These are phyloP conservation scores for Drosophila lowei DNA, from an alignment of 1,140 invertebrate genomes.

Conservation along the genomic window DNA sequence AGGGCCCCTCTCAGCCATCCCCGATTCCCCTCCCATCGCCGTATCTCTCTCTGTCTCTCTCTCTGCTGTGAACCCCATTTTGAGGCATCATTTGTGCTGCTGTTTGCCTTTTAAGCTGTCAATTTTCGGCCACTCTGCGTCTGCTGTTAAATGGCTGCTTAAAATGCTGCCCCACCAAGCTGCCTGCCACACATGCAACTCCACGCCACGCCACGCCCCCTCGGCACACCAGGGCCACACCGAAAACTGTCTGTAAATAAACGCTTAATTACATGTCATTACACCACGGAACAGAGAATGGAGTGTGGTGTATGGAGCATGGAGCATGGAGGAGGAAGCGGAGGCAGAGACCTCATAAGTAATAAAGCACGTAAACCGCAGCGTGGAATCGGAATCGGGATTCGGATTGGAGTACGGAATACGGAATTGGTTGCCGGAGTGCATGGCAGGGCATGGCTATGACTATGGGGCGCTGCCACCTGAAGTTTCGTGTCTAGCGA, in stretches of 20 bases:
- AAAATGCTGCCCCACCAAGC: conserved; percentile 23
- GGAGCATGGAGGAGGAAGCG: conserved; percentile 11
- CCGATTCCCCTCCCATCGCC: too few species aligned
- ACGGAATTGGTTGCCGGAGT: conserved; percentile 14
- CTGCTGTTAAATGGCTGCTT: conserved; percentile 74
- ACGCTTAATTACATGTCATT: conserved; percentile 81
- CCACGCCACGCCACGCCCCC: conserved; percentile 25
- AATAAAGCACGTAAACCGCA: conserved; percentile 73
- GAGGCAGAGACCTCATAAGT: conserved; percentile 67
- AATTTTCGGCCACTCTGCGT: conserved; percentile 70
- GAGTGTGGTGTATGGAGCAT: conserved; percentile 13
- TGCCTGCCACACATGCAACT: conserved; percentile 30
- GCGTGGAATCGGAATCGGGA: conserved; percentile 47
- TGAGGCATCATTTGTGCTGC: conserved; percentile 14
- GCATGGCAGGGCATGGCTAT: background rate
- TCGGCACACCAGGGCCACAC: conserved; percentile 11
- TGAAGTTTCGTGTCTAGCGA: background rate
- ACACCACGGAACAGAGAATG: conserved; percentile 34
- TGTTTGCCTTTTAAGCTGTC: conserved; percentile 68
- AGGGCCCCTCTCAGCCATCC: too few species aligned
- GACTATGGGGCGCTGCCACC: background rate
- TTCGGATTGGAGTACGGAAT: conserved; percentile 9
- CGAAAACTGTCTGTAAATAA: conserved; percentile 72
- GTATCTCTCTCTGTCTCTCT: too few species aligned
- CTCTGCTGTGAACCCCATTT: conserved; percentile 1